phyloP scores from a whole-genome alignment of 2,113 vertebrate genomes.

The Promerops cafer region DNA sequence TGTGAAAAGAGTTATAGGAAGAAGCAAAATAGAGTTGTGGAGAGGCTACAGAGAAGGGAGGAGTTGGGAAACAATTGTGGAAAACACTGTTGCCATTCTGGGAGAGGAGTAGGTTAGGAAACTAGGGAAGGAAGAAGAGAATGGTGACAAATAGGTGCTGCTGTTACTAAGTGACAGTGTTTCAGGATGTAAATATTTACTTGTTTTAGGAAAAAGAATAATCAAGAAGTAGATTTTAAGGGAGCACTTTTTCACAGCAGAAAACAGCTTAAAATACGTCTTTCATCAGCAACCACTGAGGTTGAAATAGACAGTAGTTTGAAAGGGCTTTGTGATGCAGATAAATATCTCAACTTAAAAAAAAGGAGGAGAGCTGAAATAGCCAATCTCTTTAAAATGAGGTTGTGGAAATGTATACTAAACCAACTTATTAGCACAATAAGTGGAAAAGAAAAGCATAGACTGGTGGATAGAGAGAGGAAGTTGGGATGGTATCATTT shows the following conservation, averaged over 20 bases:
- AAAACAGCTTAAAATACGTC: background rate
- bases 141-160: accelerated
- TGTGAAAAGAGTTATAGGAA: background rate
- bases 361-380: background rate
- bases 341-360: background rate
- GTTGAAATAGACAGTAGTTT: background rate
- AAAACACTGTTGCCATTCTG: background rate
- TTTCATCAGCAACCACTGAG: background rate
- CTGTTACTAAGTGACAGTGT: background rate
- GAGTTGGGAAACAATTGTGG: background rate
- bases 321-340: background rate
- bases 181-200: background rate
- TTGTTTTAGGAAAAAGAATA: background rate
- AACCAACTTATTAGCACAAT: background rate
- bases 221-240: background rate
- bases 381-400: background rate
- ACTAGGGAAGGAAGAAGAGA: background rate
- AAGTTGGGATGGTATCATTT: background rate
- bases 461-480: background rate
- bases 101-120: background rate
- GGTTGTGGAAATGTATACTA: background rate
- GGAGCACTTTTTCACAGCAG: background rate
- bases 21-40: background rate
- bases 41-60: background rate
- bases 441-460: background rate